Percentiles rank a stretch among this genome's conserved stretches.
Conservation (phyloP, 2,797 vertebrate species). For the Micromesistius poutassou region DNA sequence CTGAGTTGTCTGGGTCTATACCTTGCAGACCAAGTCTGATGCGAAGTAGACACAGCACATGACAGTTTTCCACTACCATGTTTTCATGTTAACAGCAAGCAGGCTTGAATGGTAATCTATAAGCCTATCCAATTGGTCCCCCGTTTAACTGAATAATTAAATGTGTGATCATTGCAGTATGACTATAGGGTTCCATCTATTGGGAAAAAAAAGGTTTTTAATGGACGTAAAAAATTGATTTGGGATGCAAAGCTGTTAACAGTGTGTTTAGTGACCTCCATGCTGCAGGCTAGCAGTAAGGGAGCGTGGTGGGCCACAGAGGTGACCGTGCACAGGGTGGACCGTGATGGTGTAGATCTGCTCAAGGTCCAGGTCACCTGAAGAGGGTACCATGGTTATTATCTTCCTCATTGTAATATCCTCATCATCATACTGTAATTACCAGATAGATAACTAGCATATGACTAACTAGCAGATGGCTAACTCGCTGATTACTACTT, state of each 20-base stretch:
- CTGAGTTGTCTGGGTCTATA: neutral
- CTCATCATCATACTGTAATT: neutral
- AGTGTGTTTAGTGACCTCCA: slow-evolving; percentile 52
- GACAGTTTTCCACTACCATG: too few relatives aligned
- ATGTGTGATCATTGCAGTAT: too few relatives aligned
- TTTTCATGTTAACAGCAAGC: too few relatives aligned
- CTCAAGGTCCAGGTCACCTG: slow-evolving; percentile 39
- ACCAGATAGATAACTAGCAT: neutral
- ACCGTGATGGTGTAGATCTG: slow-evolving; percentile 54
- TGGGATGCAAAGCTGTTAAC: neutral
- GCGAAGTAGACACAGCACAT: too few relatives aligned
- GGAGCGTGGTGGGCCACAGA: slow-evolving; percentile 45
- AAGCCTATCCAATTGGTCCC: too few relatives aligned
- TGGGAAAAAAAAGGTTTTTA: neutral
- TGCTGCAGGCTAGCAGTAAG: slow-evolving; percentile 49
- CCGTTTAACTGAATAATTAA: too few relatives aligned
- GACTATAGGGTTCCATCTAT: neutral
- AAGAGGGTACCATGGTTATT: neutral
- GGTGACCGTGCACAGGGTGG: slow-evolving; percentile 37
- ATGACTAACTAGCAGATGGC: slow-evolving; percentile 1
- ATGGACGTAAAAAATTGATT: neutral
- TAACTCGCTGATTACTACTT: neutral
- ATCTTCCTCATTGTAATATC: neutral
- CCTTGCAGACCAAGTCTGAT: too few relatives aligned
- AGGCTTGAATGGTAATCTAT: too few relatives aligned